phyloP scores from a whole-genome alignment of 1,140 invertebrate genomes.

The Campoletis sonorensis region DNA sequence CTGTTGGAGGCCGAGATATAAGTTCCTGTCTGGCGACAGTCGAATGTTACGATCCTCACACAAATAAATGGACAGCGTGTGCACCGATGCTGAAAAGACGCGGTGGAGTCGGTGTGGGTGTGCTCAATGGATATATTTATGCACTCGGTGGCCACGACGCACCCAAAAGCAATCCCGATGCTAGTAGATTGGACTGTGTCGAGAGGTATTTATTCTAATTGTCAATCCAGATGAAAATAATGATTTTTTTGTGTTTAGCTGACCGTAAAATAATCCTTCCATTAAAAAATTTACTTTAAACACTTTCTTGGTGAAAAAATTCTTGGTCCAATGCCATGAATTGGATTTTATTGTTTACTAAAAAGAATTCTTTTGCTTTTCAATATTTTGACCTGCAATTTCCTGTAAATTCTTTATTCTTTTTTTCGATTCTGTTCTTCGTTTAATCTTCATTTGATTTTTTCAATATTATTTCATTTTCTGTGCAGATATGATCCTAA shows the following conservation, averaged over 20 bases:
- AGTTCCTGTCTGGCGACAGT: conserved; percentile 93
- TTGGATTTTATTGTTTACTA: too few relatives aligned
- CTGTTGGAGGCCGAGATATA: conserved; percentile 94
- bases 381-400: too few relatives aligned
- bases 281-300: too few relatives aligned
- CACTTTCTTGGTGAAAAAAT: too few relatives aligned
- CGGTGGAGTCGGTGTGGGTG: conserved; percentile 92
- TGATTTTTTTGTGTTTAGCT: background rate
- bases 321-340: too few relatives aligned
- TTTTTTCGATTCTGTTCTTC: conserved; percentile 44
- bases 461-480: conserved; percentile 35
- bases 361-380: too few relatives aligned
- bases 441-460: conserved; percentile 19
- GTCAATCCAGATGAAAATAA: conserved; percentile 15
- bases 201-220: conserved; percentile 86
- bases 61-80: conserved; percentile 91
- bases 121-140: conserved; percentile 89
- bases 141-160: conserved; percentile 94
- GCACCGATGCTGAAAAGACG: conserved; percentile 92
- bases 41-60: conserved; percentile 94
- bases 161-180: conserved; percentile 88
- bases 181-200: conserved; percentile 91
- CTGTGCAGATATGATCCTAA: conserved; percentile 82
- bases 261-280: background rate
- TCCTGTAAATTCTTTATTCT: conserved; percentile 16